Evolutionary conservation across 2,113 vertebrate genomes (phyloP), one percentile per base, ranked within the genome.

Genomic region (Zosterops hypoxanthus): DNA sequence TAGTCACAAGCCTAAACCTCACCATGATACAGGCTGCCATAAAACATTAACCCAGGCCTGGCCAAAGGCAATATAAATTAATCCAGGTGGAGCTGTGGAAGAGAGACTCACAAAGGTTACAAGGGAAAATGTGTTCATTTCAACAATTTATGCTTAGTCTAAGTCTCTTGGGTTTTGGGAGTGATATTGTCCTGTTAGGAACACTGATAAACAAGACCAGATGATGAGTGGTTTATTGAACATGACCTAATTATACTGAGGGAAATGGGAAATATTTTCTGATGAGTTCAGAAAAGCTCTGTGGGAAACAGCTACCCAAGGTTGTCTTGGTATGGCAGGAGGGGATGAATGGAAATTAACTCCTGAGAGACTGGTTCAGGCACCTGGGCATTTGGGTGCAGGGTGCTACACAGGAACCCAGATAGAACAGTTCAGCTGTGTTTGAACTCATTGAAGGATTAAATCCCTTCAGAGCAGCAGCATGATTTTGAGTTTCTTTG

Each of bases 1-100:
- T 9, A n/a, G 56, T 8, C 31, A 13, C 47, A 41, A 0, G 1
- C 5, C 47, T 60, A 41, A 10, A 46, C 5, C 56, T 41, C 41
- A 9, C n/a, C 59, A 16, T 0, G 1, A 0, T 4, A 0, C 2
- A 8, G 65, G 65, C 57, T 59, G 66, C 66, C 8, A 0, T 13
- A 22, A 42, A 50, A 64, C 6, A 22, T 66, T 44, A 50, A 49
- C 47, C 31, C 33, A 14, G 31, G 29, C 56, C 56, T 2, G 25
- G 39, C 36, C 82, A n/a, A 39, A 69, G 46, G 22, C 63, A 31
- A 14, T 5, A 14, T 31, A 23, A 86, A 55, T 9, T 7, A 12
- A 61, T 49, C 28, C 41, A 34, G 8, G 69, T 28, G 69, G 50
- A 78, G 39, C 49, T 2, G 6, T 1, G 8, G 10, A 12, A 26